Base-by-base conservation (phyloP, 2,797 vertebrate species). In the Clarias pachynema region DNA sequence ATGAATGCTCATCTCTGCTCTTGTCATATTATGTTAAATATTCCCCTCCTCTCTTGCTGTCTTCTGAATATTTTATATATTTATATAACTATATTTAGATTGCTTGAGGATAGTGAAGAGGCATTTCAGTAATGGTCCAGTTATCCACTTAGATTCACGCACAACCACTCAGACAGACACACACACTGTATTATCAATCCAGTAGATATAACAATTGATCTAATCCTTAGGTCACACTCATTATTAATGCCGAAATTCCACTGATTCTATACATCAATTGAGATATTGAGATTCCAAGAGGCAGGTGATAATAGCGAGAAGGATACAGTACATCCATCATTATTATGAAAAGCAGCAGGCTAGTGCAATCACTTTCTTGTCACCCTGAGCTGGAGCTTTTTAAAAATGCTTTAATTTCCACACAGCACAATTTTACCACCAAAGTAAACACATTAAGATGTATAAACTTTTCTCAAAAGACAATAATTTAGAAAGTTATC, bases 121-220 rank as follows among this genome's bases (percentile, higher is more conserved):
- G 40, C 75, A 84, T 85, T 88, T 90, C 83, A 87, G 60, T 74
- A 40, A 75, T 63, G 40, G 68, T 57, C 85, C 49, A 69, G 68
- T 75, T 83, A 86, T 74, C 72, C 85, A 82, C 77, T 57, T 49
- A 84, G 80, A 40, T 57, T 56, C 57, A 59, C 56, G 37, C 80
- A 77, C 16, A 62, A 16, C 7, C 29, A 82, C 24, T 12, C 34
- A 15, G 12, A 62, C 24, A 82, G 20, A 79, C 75, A 84, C 83
- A 84, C 56, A 84, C 56, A 82, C 49, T 40, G 5, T 14, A 56
- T 81, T 40, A 53, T 65, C 83, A 73, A 85, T 84, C 37, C 85
- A 85, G 74, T 37, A 72, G 63, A 82, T 81, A 60, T 53, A 34
- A 57, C 68, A 81, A n/a, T 74, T 24, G 31, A 82, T 82, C 74